phyloP scores from a whole-genome alignment of 2,113 vertebrate genomes.

The Aphyosemion australe region DNA sequence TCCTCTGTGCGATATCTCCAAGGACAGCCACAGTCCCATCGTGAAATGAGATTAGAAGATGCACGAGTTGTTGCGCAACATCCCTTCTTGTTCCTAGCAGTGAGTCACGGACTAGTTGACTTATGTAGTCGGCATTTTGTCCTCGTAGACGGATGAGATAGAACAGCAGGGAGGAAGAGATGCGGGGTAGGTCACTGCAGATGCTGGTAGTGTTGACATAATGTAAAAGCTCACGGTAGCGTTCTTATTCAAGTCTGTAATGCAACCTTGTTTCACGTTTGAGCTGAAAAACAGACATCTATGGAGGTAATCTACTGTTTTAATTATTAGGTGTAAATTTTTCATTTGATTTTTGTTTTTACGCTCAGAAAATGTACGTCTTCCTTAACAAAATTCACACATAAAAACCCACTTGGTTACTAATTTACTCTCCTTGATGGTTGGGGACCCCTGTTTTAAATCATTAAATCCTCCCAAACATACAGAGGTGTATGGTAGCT shows the following conservation, averaged over 20 bases:
- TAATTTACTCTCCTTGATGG: no score
- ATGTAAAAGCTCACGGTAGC: slow-evolving; percentile 7
- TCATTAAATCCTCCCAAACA: no score
- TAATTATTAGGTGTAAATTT: neutral
- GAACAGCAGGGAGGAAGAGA: slow-evolving; percentile 1
- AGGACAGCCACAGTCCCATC: slow-evolving; percentile 21
- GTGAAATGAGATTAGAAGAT: slow-evolving; percentile 37
- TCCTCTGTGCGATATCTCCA: slow-evolving; percentile 40
- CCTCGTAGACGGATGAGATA: neutral
- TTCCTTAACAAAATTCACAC: no score
- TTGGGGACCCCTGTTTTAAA: no score
- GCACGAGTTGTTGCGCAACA: slow-evolving; percentile 44
- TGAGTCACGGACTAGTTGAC: slow-evolving; percentile 39
- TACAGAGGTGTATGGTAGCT: no score
- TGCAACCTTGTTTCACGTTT: slow-evolving; percentile 14
- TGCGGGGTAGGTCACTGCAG: slow-evolving; percentile 2
- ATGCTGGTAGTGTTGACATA: slow-evolving; percentile 1
- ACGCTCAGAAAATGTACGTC: no score
- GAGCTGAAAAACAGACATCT: neutral
- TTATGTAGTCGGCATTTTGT: slow-evolving; percentile 11
- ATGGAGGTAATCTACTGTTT: neutral
- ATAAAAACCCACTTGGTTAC: no score
- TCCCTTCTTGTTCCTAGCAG: slow-evolving; percentile 25
- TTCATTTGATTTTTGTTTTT: neutral
- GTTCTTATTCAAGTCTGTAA: slow-evolving; percentile 17